These are phyloP conservation scores for Alviniconcha strummeri DNA, from an alignment of 2,888 invertebrate genomes.

Conservation along the genomic window DNA sequence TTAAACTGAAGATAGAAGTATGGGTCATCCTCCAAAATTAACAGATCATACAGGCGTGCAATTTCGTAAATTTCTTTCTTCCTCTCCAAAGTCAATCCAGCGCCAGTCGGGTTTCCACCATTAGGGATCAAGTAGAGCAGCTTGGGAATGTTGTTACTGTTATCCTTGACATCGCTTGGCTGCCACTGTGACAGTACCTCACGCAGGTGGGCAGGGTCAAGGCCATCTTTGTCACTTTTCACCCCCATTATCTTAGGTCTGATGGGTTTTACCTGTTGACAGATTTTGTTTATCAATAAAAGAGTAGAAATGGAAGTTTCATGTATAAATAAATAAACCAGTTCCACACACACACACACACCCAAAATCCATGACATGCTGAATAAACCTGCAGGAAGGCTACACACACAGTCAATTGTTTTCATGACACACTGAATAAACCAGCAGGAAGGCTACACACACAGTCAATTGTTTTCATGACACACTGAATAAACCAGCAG, in stretches of 20 bases:
- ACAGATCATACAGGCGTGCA: conserved; percentile 84
- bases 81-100: conserved; percentile 80
- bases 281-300: too few relatives aligned
- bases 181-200: conserved; percentile 76
- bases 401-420: too few relatives aligned
- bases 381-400: too few relatives aligned
- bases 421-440: too few relatives aligned
- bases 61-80: conserved; percentile 83
- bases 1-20: conserved; percentile 84
- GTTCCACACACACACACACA: conserved; percentile 1
- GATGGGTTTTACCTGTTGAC: conserved; percentile 81
- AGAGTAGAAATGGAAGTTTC: too few relatives aligned
- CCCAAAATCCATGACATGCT: too few relatives aligned
- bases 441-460: too few relatives aligned
- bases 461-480: too few relatives aligned
- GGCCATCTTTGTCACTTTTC: conserved; percentile 82
- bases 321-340: too few relatives aligned
- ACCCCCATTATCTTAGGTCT: conserved; percentile 81
- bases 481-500: too few relatives aligned
- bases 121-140: conserved; percentile 84
- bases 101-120: conserved; percentile 86
- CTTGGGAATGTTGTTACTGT: conserved; percentile 81
- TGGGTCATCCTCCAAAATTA: conserved; percentile 89
- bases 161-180: conserved; percentile 73
- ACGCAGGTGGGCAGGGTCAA: conserved; percentile 80